Base-by-base conservation (phyloP, 2,888 invertebrate species). In the Syritta pipiens region DNA sequence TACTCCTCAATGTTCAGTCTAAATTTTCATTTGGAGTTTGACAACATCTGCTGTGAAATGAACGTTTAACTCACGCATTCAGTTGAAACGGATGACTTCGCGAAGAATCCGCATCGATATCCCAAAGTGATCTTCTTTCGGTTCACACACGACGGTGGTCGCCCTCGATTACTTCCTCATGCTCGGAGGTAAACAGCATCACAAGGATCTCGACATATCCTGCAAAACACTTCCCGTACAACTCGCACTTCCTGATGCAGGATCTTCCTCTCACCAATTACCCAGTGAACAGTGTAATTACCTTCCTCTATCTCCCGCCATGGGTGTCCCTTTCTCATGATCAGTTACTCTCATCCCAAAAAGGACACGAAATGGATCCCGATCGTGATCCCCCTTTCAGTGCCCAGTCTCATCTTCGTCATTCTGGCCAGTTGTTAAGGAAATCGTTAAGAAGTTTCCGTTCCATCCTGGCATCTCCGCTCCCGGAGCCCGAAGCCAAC, bases 391-490 rank as follows among this genome's bases (percentile, higher is more conserved):
- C 24, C 17, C 14, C 12, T 37, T 37, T 26, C 3, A 7, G 1
- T 10, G 20, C 24, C 4, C 7, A 30, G 9, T 30, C 12, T 20
- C 30, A 19, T 2, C 4, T 5, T 7, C 28, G 14, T 46, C 53
- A 60, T 40, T 40, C 46, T 40, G 17, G 42, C 51, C 77, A 77
- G 77, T 77, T 77, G 77, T 67, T 72, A 26, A 77, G 77, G 77
- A 77, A 72, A 77, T 77, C 32, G 19, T 77, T 77, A 71, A 10
- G 37, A 72, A 65, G 63, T 59, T 72, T 77, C 76, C 69, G 76
- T 62, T 75, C 65, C 46, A 40, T 42, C 35, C 42, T 59, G 14
- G 3, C 12, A 59, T 59, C 57, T 24, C n/a, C 22, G 17, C 12
- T 32, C n/a, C n/a, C n/a, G 57, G 37, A 40, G 28, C 10, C 1